A percentile compares a stretch with the other conserved stretches of the same genome.
Evolutionary conservation across 2,797 vertebrate species (phyloP).

Genomic region (Steatocranus sp.): DNA sequence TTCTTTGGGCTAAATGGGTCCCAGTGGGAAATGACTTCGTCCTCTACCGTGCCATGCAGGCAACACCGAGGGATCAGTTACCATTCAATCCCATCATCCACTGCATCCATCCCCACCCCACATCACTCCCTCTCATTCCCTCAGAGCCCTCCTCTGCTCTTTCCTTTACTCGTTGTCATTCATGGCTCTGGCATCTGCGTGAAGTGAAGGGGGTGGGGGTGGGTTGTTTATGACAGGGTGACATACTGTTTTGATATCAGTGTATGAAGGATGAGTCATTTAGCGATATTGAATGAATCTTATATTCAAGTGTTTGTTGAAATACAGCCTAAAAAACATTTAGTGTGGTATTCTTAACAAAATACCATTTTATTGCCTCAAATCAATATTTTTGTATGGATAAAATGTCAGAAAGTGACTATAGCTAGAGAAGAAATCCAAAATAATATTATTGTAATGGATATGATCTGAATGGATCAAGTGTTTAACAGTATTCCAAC

Average conservation of each 20-base stretch:
- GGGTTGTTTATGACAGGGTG: constrained; percentile 5
- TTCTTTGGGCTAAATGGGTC: constrained; percentile 23
- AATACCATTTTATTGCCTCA: not conserved
- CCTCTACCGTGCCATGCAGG: constrained; percentile 6
- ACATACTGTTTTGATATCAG: constrained; percentile 10
- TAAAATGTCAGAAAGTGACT: not conserved
- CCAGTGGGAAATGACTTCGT: constrained; percentile 11
- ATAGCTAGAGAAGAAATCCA: not conserved
- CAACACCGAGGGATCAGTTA: constrained; percentile 33
- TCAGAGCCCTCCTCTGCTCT: not conserved
- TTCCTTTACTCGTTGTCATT: constrained; percentile 35
- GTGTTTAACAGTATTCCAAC: not conserved
- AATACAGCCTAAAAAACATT: not conserved
- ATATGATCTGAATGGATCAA: not conserved
- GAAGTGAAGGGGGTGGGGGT: not conserved
- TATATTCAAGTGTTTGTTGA: not conserved
- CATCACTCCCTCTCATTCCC: not conserved
- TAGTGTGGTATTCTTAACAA: not conserved
- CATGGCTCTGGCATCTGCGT: constrained; percentile 28
- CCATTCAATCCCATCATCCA: constrained; percentile 39
- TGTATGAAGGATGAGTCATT: not conserved
- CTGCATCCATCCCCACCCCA: constrained; percentile 1
- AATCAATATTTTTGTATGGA: not conserved
- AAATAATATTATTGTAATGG: not conserved
- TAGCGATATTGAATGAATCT: not conserved